Evolutionary conservation across 2,113 vertebrate species (phyloP), one percentile per base, ranked within the genome.

Genomic region (Guaruba guarouba): DNA sequence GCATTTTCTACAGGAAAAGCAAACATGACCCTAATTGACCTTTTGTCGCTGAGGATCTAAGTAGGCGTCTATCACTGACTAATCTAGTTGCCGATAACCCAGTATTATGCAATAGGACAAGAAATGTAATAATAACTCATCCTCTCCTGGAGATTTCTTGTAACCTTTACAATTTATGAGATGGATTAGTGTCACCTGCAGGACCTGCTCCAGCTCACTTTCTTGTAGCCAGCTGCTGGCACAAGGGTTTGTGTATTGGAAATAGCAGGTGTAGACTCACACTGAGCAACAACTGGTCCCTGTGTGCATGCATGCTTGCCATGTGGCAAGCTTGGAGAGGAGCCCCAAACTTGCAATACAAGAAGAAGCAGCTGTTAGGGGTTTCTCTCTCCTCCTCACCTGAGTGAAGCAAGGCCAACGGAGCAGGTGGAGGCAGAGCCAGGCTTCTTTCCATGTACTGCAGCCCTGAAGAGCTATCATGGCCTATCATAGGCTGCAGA

Each of bases 371-470:
- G 20, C 31, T 46, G 2, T 29, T 48, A 48, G 24, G 5, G 12
- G 13, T n/a, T 83, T 24, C 27, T 39, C 18, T 68, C 18, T 73
- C 4, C 69, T 66, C 31, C 62, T 88, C 14, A 35, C 16, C 52
- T 59, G 27, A 9, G 9, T 59, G 48, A 9, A 3, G 12, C 10
- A 71, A 39, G 68, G 48, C 7, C 31, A 59, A 7, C 1, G 4
- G 2, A 8, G 7, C 9, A 31, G 37, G 25, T 0, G 1, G 51
- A 75, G 28, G 31, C 11, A 39, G 29, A 62, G 6, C 3, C 10
- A 3, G 0, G 2, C 15, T 86, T 63, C 6, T 10, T 7, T 88
- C 19, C 3, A 0, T 7, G 4, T 2, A 9, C 31, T 0, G 2
- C 23, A 55, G 20, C 14, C n/a, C 22, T 3, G 0, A 51, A 68